These are phyloP conservation scores for Drymodes brunneopygia DNA, from an alignment of 2,113 vertebrate genomes.

Conservation along the genomic window DNA sequence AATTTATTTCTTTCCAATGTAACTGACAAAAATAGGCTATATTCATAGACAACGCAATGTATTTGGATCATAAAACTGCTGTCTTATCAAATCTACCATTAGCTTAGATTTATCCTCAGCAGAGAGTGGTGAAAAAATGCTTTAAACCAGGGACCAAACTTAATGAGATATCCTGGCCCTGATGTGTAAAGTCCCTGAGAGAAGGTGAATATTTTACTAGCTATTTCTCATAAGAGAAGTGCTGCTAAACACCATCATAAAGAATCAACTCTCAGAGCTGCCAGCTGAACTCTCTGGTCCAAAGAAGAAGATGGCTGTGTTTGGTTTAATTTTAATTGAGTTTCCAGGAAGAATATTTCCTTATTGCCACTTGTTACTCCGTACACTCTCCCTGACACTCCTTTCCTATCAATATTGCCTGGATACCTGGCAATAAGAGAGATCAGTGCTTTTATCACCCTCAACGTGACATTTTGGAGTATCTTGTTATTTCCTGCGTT, in stretches of 20 bases:
- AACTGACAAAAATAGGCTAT: slow-evolving; percentile 65
- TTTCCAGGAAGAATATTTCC: slow-evolving; percentile 49
- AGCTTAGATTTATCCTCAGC: slow-evolving; percentile 5
- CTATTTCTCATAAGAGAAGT: background rate
- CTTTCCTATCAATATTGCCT: slow-evolving; percentile 41
- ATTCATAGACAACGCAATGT: slow-evolving; percentile 33
- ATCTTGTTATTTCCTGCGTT: slow-evolving; percentile 16
- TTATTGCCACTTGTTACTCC: slow-evolving; percentile 38
- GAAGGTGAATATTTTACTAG: slow-evolving; percentile 28
- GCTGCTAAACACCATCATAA: background rate
- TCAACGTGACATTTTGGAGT: background rate
- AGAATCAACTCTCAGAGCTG: background rate
- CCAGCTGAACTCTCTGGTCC: background rate
- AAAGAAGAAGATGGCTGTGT: background rate
- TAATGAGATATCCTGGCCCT: background rate
- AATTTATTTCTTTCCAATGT: slow-evolving; percentile 68
- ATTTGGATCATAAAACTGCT: slow-evolving; percentile 49
- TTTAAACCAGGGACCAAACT: background rate
- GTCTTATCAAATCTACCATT: slow-evolving; percentile 10
- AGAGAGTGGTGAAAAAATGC: background rate
- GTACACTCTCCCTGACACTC: background rate
- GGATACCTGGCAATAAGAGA: background rate
- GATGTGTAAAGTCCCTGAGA: background rate
- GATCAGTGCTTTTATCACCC: background rate
- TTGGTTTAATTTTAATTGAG: slow-evolving; percentile 24